Evolutionary conservation across 2,888 invertebrate genomes (phyloP), one percentile per base, ranked within the genome.

Genomic region (Pseudococcus jackbeardsleyi): DNA sequence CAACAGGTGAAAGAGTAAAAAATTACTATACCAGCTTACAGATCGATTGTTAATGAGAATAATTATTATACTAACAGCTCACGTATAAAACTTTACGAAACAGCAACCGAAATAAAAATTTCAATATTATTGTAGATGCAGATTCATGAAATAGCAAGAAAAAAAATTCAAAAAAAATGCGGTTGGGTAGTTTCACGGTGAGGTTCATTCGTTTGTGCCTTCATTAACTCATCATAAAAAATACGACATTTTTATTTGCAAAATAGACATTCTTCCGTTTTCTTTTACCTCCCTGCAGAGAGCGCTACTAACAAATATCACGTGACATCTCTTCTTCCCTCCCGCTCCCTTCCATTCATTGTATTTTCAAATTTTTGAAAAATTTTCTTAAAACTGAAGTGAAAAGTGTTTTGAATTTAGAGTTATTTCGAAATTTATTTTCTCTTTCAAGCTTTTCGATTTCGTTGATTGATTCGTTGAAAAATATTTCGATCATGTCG

Each of bases 331-430:
- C 26, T 33, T 33, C 26, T 33, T 33, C 26, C 3, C 3, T 33
- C 3, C 26, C 26, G 1, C 1, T 33, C 68, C 68, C 68, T 68
- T 26, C 68, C 26, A 2, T 12, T 26, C 22, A n/a, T n/a, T n/a
- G n/a, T n/a, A n/a, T 68, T 26, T 68, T n/a, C 3, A 68, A 68
- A 15, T 33, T 72, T 42, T 42, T 72, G 72, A 72, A 15, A 33
- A 33, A 33, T 3, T 33, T 39, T 72, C 33, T 42, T 6, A 64
- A 64, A 64, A 64, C 22, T 64, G 22, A 33, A 33, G 33, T 72
- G 72, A 33, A 72, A 72, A 72, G 72, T 72, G 72, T 72, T 72
- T 33, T 72, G 72, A 33, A 33, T 33, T 72, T 72, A n/a, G n/a
- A n/a, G n/a, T 72, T 33, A 17, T 72, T 72, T 72, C 72, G 17